phyloP scores from a whole-genome alignment of 1,140 invertebrate species.

The Cydia pomonella region DNA sequence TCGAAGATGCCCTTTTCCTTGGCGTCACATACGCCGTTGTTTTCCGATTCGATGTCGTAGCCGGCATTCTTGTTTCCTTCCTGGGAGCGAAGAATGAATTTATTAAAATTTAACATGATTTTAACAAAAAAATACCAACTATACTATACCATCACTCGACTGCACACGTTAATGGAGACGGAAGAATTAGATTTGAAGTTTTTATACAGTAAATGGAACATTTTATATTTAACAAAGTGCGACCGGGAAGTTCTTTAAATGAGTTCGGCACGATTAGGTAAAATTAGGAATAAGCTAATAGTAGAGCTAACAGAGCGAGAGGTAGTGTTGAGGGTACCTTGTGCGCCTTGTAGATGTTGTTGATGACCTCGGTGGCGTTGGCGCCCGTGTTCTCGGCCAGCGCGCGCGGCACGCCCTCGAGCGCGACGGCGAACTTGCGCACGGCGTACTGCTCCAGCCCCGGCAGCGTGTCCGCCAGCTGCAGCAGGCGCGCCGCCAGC shows the following conservation, averaged over 20 bases:
- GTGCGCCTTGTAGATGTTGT: constrained; percentile 95
- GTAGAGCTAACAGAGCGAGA: too few relatives aligned
- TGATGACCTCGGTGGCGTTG: constrained; percentile 93
- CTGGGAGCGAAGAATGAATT: constrained; percentile 50
- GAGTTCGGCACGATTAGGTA: too few relatives aligned
- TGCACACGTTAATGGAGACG: too few relatives aligned
- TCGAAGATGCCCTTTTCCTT: constrained; percentile 90
- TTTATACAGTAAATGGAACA: too few relatives aligned
- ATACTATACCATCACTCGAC: too few relatives aligned
- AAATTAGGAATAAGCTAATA: too few relatives aligned
- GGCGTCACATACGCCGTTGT: constrained; percentile 86
- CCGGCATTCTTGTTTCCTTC: constrained; percentile 92
- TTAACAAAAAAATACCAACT: too few relatives aligned
- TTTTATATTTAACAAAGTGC: too few relatives aligned
- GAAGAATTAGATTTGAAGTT: too few relatives aligned
- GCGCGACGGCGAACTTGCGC: constrained; percentile 94
- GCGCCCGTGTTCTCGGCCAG: constrained; percentile 97
- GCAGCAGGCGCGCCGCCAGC: constrained; percentile 91
- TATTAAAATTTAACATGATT: too few relatives aligned
- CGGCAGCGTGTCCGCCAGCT: constrained; percentile 94
- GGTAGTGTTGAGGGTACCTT: constrained; percentile 81
- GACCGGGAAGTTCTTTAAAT: too few relatives aligned
- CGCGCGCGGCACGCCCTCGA: constrained; percentile 95
- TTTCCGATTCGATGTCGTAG: constrained; percentile 92
- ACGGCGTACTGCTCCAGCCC: constrained; percentile 99